Conservation (phyloP, 1,140 invertebrate species). For the Zaprionus inermis region DNA sequence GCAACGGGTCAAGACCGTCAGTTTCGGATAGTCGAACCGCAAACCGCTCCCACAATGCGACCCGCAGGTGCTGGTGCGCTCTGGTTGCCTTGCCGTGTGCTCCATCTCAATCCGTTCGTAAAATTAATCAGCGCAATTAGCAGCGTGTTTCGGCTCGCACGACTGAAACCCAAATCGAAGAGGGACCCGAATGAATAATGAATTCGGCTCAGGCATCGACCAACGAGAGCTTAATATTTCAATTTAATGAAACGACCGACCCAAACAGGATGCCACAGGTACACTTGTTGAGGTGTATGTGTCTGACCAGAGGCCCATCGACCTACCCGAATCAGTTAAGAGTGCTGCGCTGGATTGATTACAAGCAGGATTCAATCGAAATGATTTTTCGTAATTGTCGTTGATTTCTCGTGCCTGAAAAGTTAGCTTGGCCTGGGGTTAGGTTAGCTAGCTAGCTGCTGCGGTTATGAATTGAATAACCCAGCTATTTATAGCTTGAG, state of each 20-base stretch:
- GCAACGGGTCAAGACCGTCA: constrained; percentile 18
- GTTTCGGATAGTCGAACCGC: too few relatives aligned
- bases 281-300: not conserved
- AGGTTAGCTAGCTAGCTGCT: not conserved
- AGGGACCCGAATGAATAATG: constrained; percentile 38
- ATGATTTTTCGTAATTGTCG: not conserved
- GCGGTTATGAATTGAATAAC: too few relatives aligned
- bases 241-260: constrained; percentile 39
- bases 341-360: not conserved
- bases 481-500: not conserved
- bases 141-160: constrained; percentile 10
- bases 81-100: not conserved
- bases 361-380: not conserved
- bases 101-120: constrained; percentile 44
- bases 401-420: not conserved
- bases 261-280: not conserved
- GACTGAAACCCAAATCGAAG: constrained; percentile 39
- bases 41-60: too few relatives aligned
- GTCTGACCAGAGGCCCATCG: not conserved
- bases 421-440: not conserved
- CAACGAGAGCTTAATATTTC: constrained; percentile 44
- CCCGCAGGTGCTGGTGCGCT: too few relatives aligned
- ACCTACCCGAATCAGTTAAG: not conserved
- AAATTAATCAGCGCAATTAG: constrained; percentile 76
- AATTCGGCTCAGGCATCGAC: constrained; percentile 10